Evolutionary conservation across 2,888 invertebrate species (phyloP).

Genomic region (Mesopsocus fuscifrons): DNA sequence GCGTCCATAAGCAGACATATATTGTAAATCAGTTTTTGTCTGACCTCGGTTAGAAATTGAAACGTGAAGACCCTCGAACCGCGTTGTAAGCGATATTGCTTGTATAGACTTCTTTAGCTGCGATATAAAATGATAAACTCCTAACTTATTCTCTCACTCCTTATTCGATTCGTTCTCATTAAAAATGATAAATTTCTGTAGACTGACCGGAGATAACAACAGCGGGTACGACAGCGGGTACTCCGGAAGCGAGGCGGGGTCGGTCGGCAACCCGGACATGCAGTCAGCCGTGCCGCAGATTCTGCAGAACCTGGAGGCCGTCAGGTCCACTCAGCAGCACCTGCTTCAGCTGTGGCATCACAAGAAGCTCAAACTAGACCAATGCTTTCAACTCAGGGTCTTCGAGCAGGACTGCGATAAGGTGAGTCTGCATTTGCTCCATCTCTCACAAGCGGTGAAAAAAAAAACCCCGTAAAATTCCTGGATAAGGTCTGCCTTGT

Average conservation of each 20-base stretch:
- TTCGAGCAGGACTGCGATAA: constrained; percentile 97
- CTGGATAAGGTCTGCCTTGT: no score
- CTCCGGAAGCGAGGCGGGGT: constrained; percentile 41
- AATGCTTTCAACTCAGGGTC: constrained; percentile 85
- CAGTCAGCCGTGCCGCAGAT: constrained; percentile 42
- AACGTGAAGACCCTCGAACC: no score
- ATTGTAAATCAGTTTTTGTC: no score
- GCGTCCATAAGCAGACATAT: no score
- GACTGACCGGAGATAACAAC: constrained; percentile 31
- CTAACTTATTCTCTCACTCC: no score
- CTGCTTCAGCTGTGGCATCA: constrained; percentile 87
- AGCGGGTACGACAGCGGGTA: constrained; percentile 52
- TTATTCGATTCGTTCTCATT: no score
- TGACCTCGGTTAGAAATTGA: no score
- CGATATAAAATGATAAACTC: no score
- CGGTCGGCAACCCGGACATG: constrained; percentile 41
- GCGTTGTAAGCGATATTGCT: no score
- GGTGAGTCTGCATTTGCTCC: constrained; percentile 33
- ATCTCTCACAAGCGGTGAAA: neutral
- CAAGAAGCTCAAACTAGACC: constrained; percentile 84
- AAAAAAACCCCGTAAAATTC: neutral
- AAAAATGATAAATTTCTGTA: no score
- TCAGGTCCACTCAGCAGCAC: constrained; percentile 78
- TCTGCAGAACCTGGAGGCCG: constrained; percentile 64
- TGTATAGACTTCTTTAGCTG: no score